Evolutionary conservation across 1,140 invertebrate genomes (phyloP).

Genomic region (Agrilus planipennis): DNA sequence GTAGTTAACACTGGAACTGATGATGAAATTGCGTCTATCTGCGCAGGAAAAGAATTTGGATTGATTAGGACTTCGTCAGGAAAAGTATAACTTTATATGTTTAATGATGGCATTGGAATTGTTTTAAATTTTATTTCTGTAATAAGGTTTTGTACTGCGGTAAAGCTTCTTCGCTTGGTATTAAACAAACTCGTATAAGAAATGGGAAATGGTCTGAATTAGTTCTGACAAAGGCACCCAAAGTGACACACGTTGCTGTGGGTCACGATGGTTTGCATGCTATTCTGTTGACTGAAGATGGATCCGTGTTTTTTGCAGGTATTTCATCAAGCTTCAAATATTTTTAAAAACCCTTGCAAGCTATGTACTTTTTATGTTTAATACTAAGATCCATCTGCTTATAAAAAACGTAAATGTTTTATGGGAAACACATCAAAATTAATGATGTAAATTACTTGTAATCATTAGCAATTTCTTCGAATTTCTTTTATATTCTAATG

Average conservation of each 20-base stretch:
- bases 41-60: conserved; percentile 74
- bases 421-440: no score
- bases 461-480: no score
- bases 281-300: conserved; percentile 79
- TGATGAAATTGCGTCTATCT: conserved; percentile 54
- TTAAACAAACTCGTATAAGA: conserved; percentile 47
- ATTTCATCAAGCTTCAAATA: conserved; percentile 3
- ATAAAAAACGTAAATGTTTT: no score
- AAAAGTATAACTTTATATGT: conserved; percentile 49
- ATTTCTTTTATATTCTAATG: no score
- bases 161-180: conserved; percentile 60
- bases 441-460: no score
- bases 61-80: conserved; percentile 64
- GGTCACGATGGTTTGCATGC: conserved; percentile 91
- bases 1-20: conserved; percentile 45
- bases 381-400: no score
- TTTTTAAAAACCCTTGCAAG: no score
- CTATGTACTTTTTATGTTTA: no score
- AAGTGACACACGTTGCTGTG: conserved; percentile 66
- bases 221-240: conserved; percentile 58
- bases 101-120: not conserved
- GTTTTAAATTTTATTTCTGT: not conserved
- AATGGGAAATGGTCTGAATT: conserved; percentile 66
- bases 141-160: conserved; percentile 61
- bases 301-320: conserved; percentile 71